Evolutionary conservation across 1,140 invertebrate genomes (phyloP).

Genomic region (Zeugodacus cucurbitae): DNA sequence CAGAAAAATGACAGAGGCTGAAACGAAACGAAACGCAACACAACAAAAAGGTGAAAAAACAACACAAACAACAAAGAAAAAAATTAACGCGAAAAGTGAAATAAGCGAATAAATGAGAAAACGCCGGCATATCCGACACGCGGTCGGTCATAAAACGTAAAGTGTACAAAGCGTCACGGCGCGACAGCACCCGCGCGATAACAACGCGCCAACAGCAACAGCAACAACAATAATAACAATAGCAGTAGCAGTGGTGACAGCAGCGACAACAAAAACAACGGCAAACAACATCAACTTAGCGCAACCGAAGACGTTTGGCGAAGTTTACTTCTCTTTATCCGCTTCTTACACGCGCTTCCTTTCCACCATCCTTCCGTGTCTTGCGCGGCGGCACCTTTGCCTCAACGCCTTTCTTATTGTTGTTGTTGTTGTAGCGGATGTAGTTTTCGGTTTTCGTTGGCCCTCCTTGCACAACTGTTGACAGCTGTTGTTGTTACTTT

Average conservation of each 20-base stretch:
- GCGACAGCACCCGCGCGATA: not conserved
- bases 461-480: not conserved
- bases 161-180: constrained; percentile 24
- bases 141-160: not conserved
- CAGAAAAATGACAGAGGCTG: not conserved
- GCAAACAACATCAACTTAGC: not conserved
- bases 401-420: not conserved
- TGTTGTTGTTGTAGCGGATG: not conserved
- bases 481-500: constrained; percentile 5
- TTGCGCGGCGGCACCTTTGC: not conserved
- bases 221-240: too few relatives aligned
- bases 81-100: not conserved
- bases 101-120: not conserved
- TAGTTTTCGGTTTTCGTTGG: not conserved
- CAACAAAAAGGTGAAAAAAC: not conserved
- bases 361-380: not conserved
- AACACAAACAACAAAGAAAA: not conserved
- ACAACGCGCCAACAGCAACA: not conserved
- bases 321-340: not conserved
- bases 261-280: not conserved
- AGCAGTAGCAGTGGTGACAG: not conserved
- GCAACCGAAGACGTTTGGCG: not conserved
- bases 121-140: not conserved
- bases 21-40: too few relatives aligned
- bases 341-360: not conserved